phyloP scores from a whole-genome alignment of 2,888 invertebrate species.

The Parthenolecanium corni region DNA sequence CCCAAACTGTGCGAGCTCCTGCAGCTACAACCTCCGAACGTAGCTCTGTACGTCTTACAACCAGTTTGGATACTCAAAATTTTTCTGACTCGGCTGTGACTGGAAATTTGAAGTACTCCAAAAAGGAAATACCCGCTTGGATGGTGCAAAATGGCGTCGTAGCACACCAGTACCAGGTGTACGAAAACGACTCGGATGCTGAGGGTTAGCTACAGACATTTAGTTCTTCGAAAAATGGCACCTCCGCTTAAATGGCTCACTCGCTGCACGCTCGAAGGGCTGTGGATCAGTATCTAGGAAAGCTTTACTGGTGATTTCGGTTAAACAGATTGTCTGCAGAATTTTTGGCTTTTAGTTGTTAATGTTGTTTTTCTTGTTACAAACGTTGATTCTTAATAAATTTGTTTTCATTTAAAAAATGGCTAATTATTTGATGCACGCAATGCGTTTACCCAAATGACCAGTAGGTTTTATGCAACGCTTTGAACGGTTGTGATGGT shows the following conservation, averaged over 20 bases:
- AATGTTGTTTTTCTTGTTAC: not conserved
- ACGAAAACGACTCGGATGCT: constrained; percentile 9
- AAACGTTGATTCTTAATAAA: not conserved
- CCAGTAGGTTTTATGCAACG: too few relatives aligned
- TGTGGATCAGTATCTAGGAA: not conserved
- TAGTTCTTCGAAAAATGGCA: not conserved
- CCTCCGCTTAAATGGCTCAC: not conserved
- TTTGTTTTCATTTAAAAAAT: constrained; percentile 4
- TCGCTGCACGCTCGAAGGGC: not conserved
- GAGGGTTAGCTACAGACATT: constrained; percentile 11
- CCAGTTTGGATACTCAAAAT: not conserved
- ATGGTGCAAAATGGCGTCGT: constrained; percentile 5
- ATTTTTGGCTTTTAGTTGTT: too few relatives aligned
- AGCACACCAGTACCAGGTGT: constrained; percentile 9
- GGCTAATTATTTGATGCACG: too few relatives aligned
- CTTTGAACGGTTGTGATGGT: too few relatives aligned
- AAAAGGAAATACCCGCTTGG: constrained; percentile 8
- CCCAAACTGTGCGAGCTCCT: not conserved
- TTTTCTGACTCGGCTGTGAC: not conserved
- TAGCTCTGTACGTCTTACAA: not conserved
- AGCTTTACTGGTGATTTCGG: not conserved
- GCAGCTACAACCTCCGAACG: not conserved
- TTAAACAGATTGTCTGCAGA: not conserved
- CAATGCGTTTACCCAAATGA: too few relatives aligned
- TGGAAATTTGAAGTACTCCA: not conserved